Percentiles rank a stretch among this genome's conserved stretches.
These are phyloP conservation scores for Momotus momota DNA, from an alignment of 2,797 vertebrate species.

Conservation along the genomic window DNA sequence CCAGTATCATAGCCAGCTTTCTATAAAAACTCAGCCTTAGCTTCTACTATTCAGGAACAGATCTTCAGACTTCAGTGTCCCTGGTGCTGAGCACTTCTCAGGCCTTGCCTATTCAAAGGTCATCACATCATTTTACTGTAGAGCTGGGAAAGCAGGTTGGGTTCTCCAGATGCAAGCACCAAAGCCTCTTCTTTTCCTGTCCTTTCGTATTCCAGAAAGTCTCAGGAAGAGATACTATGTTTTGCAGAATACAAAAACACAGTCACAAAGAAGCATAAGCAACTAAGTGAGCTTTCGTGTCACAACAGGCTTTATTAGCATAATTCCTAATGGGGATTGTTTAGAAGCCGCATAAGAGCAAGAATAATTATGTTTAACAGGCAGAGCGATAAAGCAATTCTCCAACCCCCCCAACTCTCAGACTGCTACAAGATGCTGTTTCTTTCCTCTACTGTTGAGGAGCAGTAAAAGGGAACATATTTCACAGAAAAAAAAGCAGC, in stretches of 20 bases:
- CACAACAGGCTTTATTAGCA: slow-evolving; percentile 58
- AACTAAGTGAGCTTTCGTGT: slow-evolving; percentile 54
- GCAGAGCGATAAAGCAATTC: slow-evolving; percentile 64
- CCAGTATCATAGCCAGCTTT: neutral
- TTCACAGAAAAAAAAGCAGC: neutral
- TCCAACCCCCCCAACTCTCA: neutral
- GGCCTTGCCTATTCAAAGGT: neutral
- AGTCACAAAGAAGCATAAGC: neutral
- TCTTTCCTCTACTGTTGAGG: neutral
- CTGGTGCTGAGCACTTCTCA: neutral
- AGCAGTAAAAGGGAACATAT: slow-evolving; percentile 12
- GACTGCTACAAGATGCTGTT: slow-evolving; percentile 22
- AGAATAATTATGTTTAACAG: slow-evolving; percentile 74
- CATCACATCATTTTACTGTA: neutral
- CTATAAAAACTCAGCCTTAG: neutral
- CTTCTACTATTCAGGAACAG: neutral
- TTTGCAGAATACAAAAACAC: slow-evolving; percentile 11
- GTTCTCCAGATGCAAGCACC: neutral
- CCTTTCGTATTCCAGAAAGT: neutral
- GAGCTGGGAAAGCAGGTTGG: neutral
- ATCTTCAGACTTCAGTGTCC: neutral
- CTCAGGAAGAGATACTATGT: neutral
- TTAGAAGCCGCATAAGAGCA: slow-evolving; percentile 72
- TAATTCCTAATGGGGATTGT: slow-evolving; percentile 77
- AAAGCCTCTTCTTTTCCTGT: neutral